Conservation (phyloP, 2,888 invertebrate species). For the Parnassius mnemosyne region DNA sequence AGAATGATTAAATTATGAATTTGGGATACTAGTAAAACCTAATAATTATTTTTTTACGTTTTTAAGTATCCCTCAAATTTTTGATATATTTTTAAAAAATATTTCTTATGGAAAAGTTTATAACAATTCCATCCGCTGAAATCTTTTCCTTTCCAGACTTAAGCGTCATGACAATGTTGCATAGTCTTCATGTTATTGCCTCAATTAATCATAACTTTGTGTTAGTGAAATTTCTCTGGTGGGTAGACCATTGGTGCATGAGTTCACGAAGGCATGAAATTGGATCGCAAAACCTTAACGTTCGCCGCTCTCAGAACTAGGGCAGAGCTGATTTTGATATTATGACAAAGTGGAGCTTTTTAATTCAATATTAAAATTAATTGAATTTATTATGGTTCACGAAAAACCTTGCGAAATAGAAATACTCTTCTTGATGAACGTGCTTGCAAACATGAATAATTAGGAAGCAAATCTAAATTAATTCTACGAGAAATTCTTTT, state of each 20-base stretch:
- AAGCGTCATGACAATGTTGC: conserved; percentile 47
- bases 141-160: conserved; percentile 37
- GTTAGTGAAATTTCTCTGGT: conserved; percentile 75
- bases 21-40: too few species aligned
- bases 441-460: conserved; percentile 25
- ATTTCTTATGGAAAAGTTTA: too few species aligned
- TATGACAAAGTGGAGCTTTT: conserved; percentile 31
- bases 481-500: conserved; percentile 25
- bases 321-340: conserved; percentile 59
- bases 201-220: conserved; percentile 79
- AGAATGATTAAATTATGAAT: too few species aligned
- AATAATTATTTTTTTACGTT: too few species aligned
- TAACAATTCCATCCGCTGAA: too few species aligned
- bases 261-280: conserved; percentile 77
- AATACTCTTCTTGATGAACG: conserved; percentile 19
- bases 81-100: too few species aligned
- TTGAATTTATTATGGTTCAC: conserved; percentile 28
- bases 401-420: conserved; percentile 30
- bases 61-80: too few species aligned
- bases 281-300: conserved; percentile 68
- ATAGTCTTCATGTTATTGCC: conserved; percentile 69
- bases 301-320: conserved; percentile 58
- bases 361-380: conserved; percentile 32
- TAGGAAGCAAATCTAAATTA: conserved; percentile 27
- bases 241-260: conserved; percentile 69